Base-by-base conservation (phyloP, 2,113 vertebrate species). In the Hemicordylus capensis region DNA sequence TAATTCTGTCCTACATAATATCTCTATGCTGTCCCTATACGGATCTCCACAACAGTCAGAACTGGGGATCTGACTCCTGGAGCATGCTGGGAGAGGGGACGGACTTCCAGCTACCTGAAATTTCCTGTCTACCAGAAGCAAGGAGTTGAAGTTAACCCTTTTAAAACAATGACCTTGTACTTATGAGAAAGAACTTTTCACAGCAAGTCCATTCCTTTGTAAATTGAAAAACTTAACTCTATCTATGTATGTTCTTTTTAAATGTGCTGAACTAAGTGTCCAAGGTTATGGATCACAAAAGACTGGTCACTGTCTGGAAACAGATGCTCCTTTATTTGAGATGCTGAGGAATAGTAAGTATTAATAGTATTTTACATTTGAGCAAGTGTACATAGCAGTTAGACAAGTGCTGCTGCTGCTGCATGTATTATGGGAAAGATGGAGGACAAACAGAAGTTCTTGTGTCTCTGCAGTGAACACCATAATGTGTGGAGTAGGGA, bases 191-290 rank as follows among this genome's bases (percentile, higher is more conserved):
- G n/a, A n/a, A n/a, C n/a, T n/a, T n/a, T n/a, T n/a, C n/a, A n/a
- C n/a, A n/a, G n/a, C n/a, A n/a, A n/a, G n/a, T n/a, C n/a, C n/a
- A n/a, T n/a, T n/a, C n/a, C n/a, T n/a, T n/a, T n/a, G n/a, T n/a
- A n/a, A 44, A 12, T 34, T 42, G 74, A 88, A 79, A n/a, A 66
- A 9, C 31, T 3, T 80, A 64, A 44, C 51, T 76, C 28, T 83
- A n/a, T 66, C 85, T 85, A 63, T 88, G 73, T 85, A 82, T 85
- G n/a, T 94, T 88, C 86, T 54, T 93, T 34, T 59, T 91, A 17
- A 72, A 91, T 86, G 86, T 92, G 85, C 81, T 85, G 5, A 91
- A 77, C 80, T 58, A 46, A 93, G 96, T 95, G 73, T 85, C 83
- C 91, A 89, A 69, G 48, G 42, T 76, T 83, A 24, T 81, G 92